Conservation (phyloP, 1,140 invertebrate genomes). For the Propsilocerus akamusi region DNA sequence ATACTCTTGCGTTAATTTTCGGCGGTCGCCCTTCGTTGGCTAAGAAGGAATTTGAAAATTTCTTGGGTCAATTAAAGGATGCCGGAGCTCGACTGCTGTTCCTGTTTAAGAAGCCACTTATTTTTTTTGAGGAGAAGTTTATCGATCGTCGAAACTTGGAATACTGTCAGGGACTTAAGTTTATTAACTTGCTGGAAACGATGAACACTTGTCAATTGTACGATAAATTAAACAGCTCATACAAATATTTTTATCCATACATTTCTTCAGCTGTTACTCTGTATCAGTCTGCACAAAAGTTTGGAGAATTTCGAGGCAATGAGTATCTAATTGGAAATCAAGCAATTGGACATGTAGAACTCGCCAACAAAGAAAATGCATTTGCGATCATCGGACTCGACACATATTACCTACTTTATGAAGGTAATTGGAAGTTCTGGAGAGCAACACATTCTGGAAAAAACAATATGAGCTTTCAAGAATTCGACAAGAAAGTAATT, state of each 20-base stretch:
- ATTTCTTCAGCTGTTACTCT: not conserved
- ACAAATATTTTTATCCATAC: not conserved
- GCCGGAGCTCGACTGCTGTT: not conserved
- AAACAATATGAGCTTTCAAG: not conserved
- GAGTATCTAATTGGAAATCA: not conserved
- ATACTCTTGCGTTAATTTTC: too few relatives aligned
- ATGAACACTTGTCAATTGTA: not conserved
- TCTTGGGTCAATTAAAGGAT: not conserved
- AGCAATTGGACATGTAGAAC: not conserved
- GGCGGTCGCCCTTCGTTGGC: not conserved
- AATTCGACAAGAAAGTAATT: not conserved
- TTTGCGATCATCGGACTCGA: not conserved
- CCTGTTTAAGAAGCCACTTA: not conserved
- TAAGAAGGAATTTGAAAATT: not conserved
- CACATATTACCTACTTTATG: not conserved
- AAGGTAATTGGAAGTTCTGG: not conserved
- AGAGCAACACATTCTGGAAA: not conserved
- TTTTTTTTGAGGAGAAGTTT: not conserved
- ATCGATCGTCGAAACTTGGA: not conserved
- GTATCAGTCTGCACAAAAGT: not conserved
- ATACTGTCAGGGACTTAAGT: not conserved
- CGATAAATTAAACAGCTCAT: too few relatives aligned
- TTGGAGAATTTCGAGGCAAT: not conserved
- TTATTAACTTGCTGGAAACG: not conserved
- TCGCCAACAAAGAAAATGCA: not conserved